Base-by-base conservation (phyloP, 2,888 invertebrate genomes). In the Serrognathus titanus region DNA sequence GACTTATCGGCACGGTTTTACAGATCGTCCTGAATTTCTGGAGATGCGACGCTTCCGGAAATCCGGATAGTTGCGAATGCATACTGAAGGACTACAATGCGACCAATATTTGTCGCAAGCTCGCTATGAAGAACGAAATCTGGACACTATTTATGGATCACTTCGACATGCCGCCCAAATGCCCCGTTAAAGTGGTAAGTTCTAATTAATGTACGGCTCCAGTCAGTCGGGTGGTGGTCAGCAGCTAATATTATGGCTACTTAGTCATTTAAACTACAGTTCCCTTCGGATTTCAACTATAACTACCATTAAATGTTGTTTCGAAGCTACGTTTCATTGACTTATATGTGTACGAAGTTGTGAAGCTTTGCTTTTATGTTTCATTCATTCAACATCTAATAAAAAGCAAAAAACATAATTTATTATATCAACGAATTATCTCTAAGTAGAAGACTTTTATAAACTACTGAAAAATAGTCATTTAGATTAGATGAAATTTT, bases 151-250 rank as follows among this genome's bases (percentile, higher is more conserved):
- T 70, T 58, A 59, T 70, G 43, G 66, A 65, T 4, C 53, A 64
- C 45, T 65, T 70, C 40, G 65, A 65, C 40, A 62, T 66, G 51
- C 64, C 66, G 8, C 45, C 63, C 12, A 50, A 52, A 24, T 74
- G 73, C 57, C 73, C 73, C 10, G 68, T 74, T 53, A 62, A 68
- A 60, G 65, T 65, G 62, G 73, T 73, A 65, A 67, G 67, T 59
- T 53, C 51, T 41, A 55, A 52, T 58, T 55, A 55, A 58, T 56
- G 35, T 51, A 31, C 39, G 54, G 50, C 48, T 48, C 24, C 24
- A 31, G 47, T 39, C 48, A 37, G 48, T 49, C 54, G 43, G 20
- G 16, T 43, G 13, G 46, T 38, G 49, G 48, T 54, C 36, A 43
- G 31, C 41, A 43, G 49, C 45, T 48, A 48, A 54, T 47, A 53